phyloP scores from a whole-genome alignment of 2,797 vertebrate genomes.

The Hapalemur alaotrensis region DNA sequence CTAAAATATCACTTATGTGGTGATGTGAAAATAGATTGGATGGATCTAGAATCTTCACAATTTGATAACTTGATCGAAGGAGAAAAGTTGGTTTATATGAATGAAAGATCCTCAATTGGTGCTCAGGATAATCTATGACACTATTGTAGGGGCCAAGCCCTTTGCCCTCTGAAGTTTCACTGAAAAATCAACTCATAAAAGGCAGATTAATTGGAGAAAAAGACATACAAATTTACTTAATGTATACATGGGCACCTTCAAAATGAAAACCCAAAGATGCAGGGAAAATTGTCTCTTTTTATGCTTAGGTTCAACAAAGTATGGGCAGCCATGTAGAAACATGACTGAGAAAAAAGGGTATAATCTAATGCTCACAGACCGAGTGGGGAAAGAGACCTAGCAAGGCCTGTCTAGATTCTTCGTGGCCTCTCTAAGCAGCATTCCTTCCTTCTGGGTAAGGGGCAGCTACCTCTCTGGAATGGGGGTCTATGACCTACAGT shows the following conservation, averaged over 20 bases:
- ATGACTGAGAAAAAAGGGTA: not conserved
- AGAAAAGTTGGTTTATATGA: not conserved
- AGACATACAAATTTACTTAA: too few species aligned
- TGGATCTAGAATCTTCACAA: not conserved
- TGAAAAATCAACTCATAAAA: not conserved
- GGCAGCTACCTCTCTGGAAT: not conserved
- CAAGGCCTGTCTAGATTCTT: not conserved
- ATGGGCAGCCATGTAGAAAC: not conserved
- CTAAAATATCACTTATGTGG: not conserved
- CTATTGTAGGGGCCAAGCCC: not conserved
- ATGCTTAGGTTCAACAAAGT: not conserved
- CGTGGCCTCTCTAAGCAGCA: not conserved
- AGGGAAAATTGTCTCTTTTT: not conserved
- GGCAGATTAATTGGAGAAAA: too few species aligned
- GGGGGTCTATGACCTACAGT: not conserved
- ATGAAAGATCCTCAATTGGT: not conserved
- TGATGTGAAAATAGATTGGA: not conserved
- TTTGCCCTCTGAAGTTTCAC: not conserved
- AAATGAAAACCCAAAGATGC: too few species aligned
- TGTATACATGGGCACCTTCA: too few species aligned
- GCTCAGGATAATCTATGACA: not conserved
- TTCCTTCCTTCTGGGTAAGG: not conserved
- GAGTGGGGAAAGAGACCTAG: not conserved
- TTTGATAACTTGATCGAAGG: not conserved
- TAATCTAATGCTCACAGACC: not conserved